Base-by-base conservation (phyloP, 2,113 vertebrate species). In the Rhea pennata region DNA sequence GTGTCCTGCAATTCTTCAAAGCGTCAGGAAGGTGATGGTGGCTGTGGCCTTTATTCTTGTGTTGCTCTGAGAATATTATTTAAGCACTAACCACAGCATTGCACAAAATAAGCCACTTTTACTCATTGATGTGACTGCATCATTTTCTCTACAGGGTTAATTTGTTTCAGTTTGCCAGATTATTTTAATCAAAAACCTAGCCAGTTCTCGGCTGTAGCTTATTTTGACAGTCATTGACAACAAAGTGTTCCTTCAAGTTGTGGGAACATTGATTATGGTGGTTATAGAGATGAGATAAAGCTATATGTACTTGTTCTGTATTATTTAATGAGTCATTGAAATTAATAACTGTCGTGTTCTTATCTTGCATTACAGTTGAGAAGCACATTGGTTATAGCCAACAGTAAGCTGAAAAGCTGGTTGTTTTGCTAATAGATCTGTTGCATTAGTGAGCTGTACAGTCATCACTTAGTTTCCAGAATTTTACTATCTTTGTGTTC, bases 291-390 rank as follows among this genome's bases (percentile, higher is more conserved):
- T 67, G 93, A 85, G 82, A 61, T 82, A 78, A 90, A 92, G 84
- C 89, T 90, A 69, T 78, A 96, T n/a, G 72, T 40, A 75, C 64
- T 96, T 92, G 79, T 88, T 94, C 94, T 83, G 80, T 94, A 44
- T 58, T 96, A 94, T 96, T 96, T 95, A 97, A 91, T 95, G 96
- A 96, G 89, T 96, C 92, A 93, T 76, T 90, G 74, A 85, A 96
- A 96, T 96, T 97, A 97, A 96, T 95, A 97, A 97, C 97, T 97
- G 96, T 23, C 88, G 1, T 74, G 83, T 93, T 92, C 93, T 97
- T 97, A 97, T 97, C 97, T 96, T 91, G 61, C 76, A 81, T 62
- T 95, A 48, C 96, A 93, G 95, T 90, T 88, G 74, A 96, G 89
- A 94, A 96, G 92, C 73, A 96, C 92, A 88, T 39, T 90, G 85